These are phyloP conservation scores for Anolis carolinensis DNA, from an alignment of 2,113 vertebrate species.

Conservation along the genomic window DNA sequence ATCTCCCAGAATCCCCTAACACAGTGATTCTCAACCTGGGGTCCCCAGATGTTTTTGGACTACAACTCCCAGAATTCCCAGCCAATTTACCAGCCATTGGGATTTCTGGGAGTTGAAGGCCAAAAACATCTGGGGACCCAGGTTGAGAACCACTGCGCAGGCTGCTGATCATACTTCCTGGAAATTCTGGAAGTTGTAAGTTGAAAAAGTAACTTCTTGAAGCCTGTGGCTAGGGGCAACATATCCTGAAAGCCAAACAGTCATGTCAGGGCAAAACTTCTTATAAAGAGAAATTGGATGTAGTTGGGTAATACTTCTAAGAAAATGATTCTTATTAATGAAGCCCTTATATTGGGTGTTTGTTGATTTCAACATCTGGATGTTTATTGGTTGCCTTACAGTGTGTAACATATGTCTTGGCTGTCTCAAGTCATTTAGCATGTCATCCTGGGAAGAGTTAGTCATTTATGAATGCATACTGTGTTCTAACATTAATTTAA, in stretches of 20 bases:
- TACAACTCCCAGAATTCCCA: no score
- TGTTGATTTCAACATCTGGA: neutral
- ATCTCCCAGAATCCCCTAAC: neutral
- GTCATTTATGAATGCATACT: neutral
- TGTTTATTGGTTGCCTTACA: conserved; percentile 6
- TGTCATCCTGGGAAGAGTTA: neutral
- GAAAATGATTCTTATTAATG: neutral
- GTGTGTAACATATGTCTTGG: neutral
- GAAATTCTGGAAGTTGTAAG: neutral
- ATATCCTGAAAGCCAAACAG: neutral
- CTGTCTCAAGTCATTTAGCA: conserved; percentile 10
- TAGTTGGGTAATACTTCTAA: no score
- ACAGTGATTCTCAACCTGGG: no score
- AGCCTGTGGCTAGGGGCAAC: neutral
- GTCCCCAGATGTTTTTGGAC: no score
- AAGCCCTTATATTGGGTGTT: neutral
- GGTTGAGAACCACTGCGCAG: no score
- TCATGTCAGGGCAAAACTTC: conserved; percentile 1
- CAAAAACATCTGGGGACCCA: no score
- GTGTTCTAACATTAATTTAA: conserved; percentile 10
- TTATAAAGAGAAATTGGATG: conserved; percentile 1
- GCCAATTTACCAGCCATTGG: no score
- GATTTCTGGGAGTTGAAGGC: no score
- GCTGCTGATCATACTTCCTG: neutral
- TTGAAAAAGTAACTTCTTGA: neutral